A percentile compares a stretch with the other conserved stretches of the same genome.
These are phyloP conservation scores for Thecocarcelia acutangulata DNA, from an alignment of 2,888 invertebrate species.

Conservation along the genomic window DNA sequence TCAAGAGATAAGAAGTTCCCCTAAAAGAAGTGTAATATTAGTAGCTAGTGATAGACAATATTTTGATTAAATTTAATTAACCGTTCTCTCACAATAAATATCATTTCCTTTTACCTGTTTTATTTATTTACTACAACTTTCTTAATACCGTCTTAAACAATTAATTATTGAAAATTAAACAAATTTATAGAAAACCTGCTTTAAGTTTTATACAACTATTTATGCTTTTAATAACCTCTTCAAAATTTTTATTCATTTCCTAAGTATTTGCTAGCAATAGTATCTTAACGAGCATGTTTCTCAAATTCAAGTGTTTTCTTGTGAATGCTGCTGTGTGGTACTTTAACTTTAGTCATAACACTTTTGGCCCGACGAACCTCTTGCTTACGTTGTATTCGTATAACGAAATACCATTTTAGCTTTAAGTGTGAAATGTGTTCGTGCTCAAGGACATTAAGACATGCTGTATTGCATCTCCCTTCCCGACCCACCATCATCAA, in stretches of 20 bases:
- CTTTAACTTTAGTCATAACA: slow-evolving; percentile 64
- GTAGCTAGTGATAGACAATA: too few species aligned
- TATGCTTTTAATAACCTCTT: slow-evolving; percentile 12
- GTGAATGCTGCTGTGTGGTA: slow-evolving; percentile 43
- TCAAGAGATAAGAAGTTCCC: too few species aligned
- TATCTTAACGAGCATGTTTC: slow-evolving; percentile 69
- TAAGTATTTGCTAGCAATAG: slow-evolving; percentile 50
- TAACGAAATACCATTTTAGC: slow-evolving; percentile 35
- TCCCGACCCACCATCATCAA: background rate
- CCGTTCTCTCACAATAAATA: too few species aligned
- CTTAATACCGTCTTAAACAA: slow-evolving; percentile 1
- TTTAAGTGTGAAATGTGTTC: slow-evolving; percentile 69
- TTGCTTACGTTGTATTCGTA: slow-evolving; percentile 6
- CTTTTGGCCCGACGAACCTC: slow-evolving; percentile 60
- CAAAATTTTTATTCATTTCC: slow-evolving; percentile 23
- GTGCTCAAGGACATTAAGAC: slow-evolving; percentile 71
- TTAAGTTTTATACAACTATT: slow-evolving; percentile 37
- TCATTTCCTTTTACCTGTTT: background rate
- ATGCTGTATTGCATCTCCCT: slow-evolving; percentile 21
- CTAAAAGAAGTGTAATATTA: too few species aligned
- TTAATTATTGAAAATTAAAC: slow-evolving; percentile 8
- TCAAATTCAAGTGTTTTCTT: slow-evolving; percentile 58
- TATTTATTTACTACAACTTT: background rate
- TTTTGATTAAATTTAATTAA: too few species aligned
- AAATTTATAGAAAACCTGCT: slow-evolving; percentile 1